phyloP scores from a whole-genome alignment of 2,797 vertebrate species.

The Adrianichthys oophorus region DNA sequence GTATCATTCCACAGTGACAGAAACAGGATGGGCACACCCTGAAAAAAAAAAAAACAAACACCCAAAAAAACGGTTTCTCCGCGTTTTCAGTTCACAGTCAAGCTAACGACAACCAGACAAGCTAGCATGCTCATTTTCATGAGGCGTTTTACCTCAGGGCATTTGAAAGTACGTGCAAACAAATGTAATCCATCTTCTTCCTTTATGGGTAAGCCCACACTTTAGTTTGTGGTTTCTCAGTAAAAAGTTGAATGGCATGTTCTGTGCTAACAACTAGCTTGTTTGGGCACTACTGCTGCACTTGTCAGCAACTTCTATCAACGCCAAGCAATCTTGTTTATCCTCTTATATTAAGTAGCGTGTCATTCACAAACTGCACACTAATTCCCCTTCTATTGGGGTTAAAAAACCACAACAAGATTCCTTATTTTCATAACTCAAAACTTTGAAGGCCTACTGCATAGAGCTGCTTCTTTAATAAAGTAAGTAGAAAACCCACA shows the following conservation, averaged over 20 bases:
- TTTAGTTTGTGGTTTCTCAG: not conserved
- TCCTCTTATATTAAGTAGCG: constrained; percentile 1
- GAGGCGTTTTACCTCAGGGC: not conserved
- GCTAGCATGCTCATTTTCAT: too few species aligned
- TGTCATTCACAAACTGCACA: constrained; percentile 2
- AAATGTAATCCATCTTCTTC: constrained; percentile 11
- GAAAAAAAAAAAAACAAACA: constrained; percentile 2
- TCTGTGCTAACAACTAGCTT: constrained; percentile 14
- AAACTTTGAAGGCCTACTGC: constrained; percentile 32
- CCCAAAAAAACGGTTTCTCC: constrained; percentile 1
- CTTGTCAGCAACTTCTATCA: constrained; percentile 20
- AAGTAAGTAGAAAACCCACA: constrained; percentile 33
- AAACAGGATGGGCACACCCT: constrained; percentile 21
- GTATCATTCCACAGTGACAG: constrained; percentile 41
- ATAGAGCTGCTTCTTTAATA: constrained; percentile 39
- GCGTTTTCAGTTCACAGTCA: not conserved
- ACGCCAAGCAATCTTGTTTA: constrained; percentile 22
- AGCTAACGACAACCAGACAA: constrained; percentile 1
- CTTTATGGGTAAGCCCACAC: constrained; percentile 9
- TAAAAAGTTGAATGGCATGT: not conserved
- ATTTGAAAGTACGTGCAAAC: not conserved
- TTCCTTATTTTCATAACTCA: constrained; percentile 26
- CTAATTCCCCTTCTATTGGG: constrained; percentile 5
- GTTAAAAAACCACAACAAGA: constrained; percentile 13
- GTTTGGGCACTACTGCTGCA: constrained; percentile 18